phyloP scores from a whole-genome alignment of 2,113 vertebrate species.

The Lagopus leucura region DNA sequence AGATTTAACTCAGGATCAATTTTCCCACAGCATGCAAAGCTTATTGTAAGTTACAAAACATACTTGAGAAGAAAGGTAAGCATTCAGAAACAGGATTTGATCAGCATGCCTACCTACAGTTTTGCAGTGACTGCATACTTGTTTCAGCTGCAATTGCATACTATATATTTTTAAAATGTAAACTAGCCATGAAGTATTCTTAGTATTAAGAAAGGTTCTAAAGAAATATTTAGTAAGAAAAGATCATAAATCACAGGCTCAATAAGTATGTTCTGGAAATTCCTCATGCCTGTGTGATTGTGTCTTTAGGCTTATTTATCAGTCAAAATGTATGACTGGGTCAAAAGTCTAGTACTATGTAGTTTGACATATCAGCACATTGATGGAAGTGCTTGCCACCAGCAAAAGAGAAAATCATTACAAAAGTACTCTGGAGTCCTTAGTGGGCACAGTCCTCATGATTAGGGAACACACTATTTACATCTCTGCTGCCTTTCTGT shows the following conservation, averaged over 20 bases:
- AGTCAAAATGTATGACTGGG: not conserved
- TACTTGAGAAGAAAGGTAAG: not conserved
- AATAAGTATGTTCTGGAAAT: not conserved
- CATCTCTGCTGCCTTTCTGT: not conserved
- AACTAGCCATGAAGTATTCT: not conserved
- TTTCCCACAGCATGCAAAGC: not conserved
- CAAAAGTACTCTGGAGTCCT: not conserved
- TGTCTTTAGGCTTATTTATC: not conserved
- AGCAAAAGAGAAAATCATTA: not conserved
- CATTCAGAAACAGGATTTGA: not conserved
- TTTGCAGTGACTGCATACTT: not conserved
- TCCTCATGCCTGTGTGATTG: not conserved
- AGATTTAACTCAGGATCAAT: not conserved
- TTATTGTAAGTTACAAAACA: not conserved
- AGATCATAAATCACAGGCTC: not conserved
- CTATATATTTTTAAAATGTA: not conserved
- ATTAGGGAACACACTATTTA: not conserved
- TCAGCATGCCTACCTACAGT: not conserved
- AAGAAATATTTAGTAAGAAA: not conserved
- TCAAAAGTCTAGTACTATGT: not conserved
- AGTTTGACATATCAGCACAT: not conserved
- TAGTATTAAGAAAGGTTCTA: not conserved
- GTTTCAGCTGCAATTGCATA: not conserved
- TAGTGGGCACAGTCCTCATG: accelerated
- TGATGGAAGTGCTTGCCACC: not conserved